These are phyloP conservation scores for Orchestia grillus DNA, from an alignment of 1,140 invertebrate species.

Conservation along the genomic window DNA sequence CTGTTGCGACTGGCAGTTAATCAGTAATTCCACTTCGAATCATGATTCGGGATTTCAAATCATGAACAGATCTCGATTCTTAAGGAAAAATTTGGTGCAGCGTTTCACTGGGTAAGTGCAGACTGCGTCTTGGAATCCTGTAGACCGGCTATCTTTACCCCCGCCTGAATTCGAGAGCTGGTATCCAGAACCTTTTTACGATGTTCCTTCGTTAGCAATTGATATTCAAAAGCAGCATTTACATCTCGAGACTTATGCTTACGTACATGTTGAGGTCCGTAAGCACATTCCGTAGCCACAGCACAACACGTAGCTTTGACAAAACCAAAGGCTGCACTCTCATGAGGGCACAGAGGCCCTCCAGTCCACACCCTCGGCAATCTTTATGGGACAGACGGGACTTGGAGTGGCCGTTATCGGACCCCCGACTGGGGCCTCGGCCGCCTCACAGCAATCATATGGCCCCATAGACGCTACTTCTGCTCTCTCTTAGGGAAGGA, in stretches of 20 bases:
- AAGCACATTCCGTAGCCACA: not conserved
- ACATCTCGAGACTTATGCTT: too few relatives aligned
- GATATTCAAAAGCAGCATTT: too few relatives aligned
- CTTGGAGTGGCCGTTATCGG: not conserved
- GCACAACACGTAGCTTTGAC: not conserved
- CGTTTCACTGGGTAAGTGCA: not conserved
- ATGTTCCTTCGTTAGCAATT: not conserved
- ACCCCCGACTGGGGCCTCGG: not conserved
- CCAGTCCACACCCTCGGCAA: not conserved
- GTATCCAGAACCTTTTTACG: not conserved
- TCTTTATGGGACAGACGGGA: not conserved
- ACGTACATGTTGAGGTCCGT: too few relatives aligned
- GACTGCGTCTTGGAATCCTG: not conserved
- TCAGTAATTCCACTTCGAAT: too few relatives aligned
- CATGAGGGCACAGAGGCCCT: too few relatives aligned
- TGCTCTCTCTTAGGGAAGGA: not conserved
- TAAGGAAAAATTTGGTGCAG: not conserved
- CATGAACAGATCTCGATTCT: not conserved
- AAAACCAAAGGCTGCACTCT: not conserved
- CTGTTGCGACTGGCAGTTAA: too few relatives aligned
- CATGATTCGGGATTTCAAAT: not conserved
- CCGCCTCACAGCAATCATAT: not conserved
- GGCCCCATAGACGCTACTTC: slow-evolving; percentile 4
- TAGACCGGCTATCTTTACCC: not conserved
- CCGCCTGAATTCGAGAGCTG: not conserved